Percentiles rank a stretch among this genome's conserved stretches.
Evolutionary conservation across 2,797 vertebrate species (phyloP).

Genomic region (Harpagifer antarcticus): DNA sequence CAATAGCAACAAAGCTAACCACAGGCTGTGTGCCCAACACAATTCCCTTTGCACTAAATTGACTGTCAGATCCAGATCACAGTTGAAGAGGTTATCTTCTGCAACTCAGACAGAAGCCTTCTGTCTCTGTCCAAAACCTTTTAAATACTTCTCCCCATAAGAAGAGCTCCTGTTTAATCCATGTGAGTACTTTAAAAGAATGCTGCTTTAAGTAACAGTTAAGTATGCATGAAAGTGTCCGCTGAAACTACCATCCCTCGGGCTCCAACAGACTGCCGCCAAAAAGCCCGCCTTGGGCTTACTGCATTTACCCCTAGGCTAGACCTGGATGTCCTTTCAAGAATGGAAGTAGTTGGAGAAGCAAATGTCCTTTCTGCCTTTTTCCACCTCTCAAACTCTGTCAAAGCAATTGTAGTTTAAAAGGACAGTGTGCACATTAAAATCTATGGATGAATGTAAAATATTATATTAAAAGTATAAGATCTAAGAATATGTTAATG

Average conservation of each 20-base stretch:
- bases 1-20: constrained; percentile 6
- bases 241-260: constrained; percentile 75
- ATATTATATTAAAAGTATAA: not conserved
- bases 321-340: constrained; percentile 87
- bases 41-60: constrained; percentile 35
- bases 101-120: constrained; percentile 61
- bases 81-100: constrained; percentile 43
- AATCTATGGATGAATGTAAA: constrained; percentile 14
- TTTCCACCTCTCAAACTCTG: constrained; percentile 77
- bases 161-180: constrained; percentile 69
- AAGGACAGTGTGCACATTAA: constrained; percentile 38
- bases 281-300: constrained; percentile 85
- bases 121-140: constrained; percentile 66
- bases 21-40: not conserved
- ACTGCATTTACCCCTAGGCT: constrained; percentile 85
- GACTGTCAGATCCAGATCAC: constrained; percentile 59
- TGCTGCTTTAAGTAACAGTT: constrained; percentile 83
- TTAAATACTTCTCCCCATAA: constrained; percentile 65
- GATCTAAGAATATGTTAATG: not conserved
- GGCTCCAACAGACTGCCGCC: constrained; percentile 67
- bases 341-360: constrained; percentile 68
- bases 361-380: constrained; percentile 73
- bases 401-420: constrained; percentile 59
- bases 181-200: constrained; percentile 74
- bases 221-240: constrained; percentile 84